Evolutionary conservation across 2,888 invertebrate species (phyloP).

Genomic region (Sisyra terminalis): DNA sequence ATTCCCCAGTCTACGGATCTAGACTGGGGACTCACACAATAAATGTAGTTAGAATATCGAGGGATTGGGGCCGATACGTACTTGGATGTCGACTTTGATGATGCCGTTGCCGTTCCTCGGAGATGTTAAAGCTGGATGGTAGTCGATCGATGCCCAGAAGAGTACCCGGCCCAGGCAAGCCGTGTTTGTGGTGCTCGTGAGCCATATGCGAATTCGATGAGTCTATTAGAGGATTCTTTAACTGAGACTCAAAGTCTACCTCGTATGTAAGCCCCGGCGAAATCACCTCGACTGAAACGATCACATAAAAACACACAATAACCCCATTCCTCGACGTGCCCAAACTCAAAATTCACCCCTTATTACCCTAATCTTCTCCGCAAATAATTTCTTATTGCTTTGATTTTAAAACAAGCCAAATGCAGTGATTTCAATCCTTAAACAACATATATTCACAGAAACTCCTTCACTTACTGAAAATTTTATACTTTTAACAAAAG

Average conservation of each 20-base stretch:
- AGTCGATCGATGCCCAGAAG: constrained; percentile 21
- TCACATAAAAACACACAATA: constrained; percentile 15
- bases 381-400: no score
- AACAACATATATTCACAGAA: no score
- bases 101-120: constrained; percentile 16
- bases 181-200: constrained; percentile 26
- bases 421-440: no score
- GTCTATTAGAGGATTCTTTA: constrained; percentile 41
- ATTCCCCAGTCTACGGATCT: no score
- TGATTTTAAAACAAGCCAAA: no score
- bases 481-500: no score
- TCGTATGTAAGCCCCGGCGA: constrained; percentile 37
- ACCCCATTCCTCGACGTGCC: neutral
- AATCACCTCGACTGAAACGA: constrained; percentile 42
- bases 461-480: no score
- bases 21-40: no score
- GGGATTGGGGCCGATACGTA: constrained; percentile 19
- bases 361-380: no score
- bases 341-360: neutral
- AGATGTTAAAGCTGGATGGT: constrained; percentile 6
- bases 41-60: no score
- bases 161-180: constrained; percentile 18
- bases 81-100: constrained; percentile 19
- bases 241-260: constrained; percentile 32
- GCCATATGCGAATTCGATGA: constrained; percentile 34